Evolutionary conservation across 2,888 invertebrate genomes (phyloP).

Genomic region (Dromius quadrimaculatus): DNA sequence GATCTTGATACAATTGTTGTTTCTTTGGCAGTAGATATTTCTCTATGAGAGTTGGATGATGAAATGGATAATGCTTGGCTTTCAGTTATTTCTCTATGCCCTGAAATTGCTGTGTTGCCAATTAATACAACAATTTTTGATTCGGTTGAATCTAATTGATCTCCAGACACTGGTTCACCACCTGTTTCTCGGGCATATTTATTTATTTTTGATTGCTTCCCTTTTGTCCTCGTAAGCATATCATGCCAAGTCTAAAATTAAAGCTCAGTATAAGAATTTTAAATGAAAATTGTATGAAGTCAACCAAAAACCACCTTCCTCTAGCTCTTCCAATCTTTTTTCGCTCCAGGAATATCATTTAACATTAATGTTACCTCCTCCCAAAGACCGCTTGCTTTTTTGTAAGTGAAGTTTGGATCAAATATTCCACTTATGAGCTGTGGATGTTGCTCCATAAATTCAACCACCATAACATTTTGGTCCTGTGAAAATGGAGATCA

Average conservation of each 20-base stretch:
- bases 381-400: background rate
- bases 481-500: no score
- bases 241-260: constrained; percentile 3
- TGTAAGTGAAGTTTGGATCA: background rate
- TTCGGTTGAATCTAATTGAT: background rate
- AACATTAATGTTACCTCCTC: background rate
- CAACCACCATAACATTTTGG: constrained; percentile 8
- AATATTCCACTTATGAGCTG: constrained; percentile 6
- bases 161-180: background rate
- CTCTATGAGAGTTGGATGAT: no score
- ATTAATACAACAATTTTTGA: no score
- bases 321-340: constrained; percentile 14
- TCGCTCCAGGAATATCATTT: constrained; percentile 12
- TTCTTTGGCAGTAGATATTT: no score
- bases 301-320: constrained; percentile 1
- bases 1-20: no score
- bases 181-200: constrained; percentile 5
- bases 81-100: background rate
- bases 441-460: constrained; percentile 7
- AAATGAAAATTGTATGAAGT: background rate
- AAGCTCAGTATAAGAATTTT: background rate
- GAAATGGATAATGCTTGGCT: no score
- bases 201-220: background rate
- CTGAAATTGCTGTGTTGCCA: no score
- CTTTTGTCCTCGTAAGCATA: background rate